Evolutionary conservation across 53 echinoderm and acorn worm species (phyloP).

Genomic region (Echinometra lucunter): DNA sequence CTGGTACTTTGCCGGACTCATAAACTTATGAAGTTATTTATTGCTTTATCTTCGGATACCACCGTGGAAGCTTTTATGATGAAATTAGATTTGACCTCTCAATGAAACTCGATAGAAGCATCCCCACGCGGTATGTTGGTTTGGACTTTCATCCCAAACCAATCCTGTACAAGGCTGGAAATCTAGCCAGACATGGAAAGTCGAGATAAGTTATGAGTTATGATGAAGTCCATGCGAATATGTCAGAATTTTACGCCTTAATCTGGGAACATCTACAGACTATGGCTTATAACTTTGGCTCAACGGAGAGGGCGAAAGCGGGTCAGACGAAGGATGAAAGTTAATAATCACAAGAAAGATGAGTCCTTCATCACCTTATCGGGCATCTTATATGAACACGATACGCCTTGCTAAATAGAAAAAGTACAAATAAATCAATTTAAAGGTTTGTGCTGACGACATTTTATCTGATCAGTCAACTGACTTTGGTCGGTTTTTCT

Average conservation of each 20-base stretch:
- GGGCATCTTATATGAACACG: not conserved
- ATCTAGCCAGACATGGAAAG: not conserved
- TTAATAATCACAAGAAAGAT: not conserved
- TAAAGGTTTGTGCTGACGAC: too few species aligned
- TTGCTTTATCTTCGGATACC: not conserved
- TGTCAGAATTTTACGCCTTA: not conserved
- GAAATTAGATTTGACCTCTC: not conserved
- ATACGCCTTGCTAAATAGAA: too few species aligned
- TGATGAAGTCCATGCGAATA: not conserved
- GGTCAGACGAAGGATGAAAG: not conserved
- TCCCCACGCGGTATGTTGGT: not conserved
- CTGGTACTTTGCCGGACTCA: not conserved
- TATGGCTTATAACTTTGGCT: not conserved
- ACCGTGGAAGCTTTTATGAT: not conserved
- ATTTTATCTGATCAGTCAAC: too few species aligned
- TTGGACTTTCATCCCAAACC: not conserved
- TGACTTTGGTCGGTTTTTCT: too few species aligned
- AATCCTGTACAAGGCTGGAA: not conserved
- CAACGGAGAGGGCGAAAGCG: not conserved
- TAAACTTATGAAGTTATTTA: not conserved
- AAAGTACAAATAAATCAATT: not conserved
- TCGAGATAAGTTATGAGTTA: not conserved
- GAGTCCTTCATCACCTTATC: not conserved
- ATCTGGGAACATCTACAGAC: not conserved
- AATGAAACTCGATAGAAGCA: not conserved